Evolutionary conservation across 2,113 vertebrate genomes (phyloP).

Genomic region (Gymnogyps californianus): DNA sequence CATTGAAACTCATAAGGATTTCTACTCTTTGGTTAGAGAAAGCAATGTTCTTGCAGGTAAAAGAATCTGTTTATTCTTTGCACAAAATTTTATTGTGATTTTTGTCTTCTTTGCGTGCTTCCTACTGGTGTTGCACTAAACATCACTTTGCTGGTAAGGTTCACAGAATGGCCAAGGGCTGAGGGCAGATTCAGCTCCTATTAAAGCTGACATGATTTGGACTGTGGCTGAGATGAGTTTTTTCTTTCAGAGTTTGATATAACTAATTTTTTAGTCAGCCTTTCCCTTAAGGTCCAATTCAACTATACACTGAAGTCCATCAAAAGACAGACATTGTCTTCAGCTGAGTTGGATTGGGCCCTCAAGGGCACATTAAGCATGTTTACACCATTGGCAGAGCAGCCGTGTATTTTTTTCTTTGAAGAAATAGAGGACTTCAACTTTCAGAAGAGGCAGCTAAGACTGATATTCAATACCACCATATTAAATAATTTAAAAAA

Average conservation of each 20-base stretch:
- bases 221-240: neutral
- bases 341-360: neutral
- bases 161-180: neutral
- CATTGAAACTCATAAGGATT: neutral
- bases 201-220: neutral
- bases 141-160: neutral
- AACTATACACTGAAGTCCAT: neutral
- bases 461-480: neutral
- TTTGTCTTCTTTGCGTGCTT: neutral
- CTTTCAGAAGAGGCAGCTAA: neutral
- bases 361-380: neutral
- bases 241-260: neutral
- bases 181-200: neutral
- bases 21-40: neutral
- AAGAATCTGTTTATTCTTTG: neutral
- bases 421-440: neutral
- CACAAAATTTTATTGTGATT: neutral
- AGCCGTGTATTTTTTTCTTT: neutral
- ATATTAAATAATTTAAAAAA: neutral
- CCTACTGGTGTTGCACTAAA: neutral
- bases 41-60: neutral
- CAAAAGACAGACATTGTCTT: neutral
- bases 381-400: neutral
- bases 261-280: constrained; percentile 24
- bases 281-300: neutral